Evolutionary conservation across 2,888 invertebrate species (phyloP), one percentile per base, ranked within the genome.

Genomic region (Lasius fuliginosus): DNA sequence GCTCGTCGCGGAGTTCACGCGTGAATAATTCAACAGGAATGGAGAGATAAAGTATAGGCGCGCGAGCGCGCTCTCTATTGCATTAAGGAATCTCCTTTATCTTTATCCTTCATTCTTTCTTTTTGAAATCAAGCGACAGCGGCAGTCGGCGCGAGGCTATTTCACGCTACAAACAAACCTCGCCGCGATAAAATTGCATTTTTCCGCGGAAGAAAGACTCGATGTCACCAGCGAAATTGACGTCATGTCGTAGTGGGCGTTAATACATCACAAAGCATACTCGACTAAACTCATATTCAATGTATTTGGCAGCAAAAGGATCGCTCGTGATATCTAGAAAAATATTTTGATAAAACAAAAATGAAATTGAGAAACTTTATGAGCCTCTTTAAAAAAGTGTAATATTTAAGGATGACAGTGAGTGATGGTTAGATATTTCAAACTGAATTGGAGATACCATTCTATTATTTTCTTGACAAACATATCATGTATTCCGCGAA

Each of bases 11-110:
- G 49, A 81, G 60, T 81, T 81, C 79, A 81, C 79, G 79, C 60
- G 79, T 81, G 79, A 81, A 81, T 81, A 81, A 81, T 81, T 81
- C 79, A 81, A 73, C 79, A 73, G 73, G 79, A 81, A 81, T 81
- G 79, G 73, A 62, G 49, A 81, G 79, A 81, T 81, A 81, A 73
- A 81, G 60, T 81, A 81, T 81, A 73, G 71, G 46, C 73, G 73
- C 79, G 79, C 79, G 71, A 46, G 36, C 27, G 60, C 60, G 73
- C 79, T 81, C 79, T 81, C 71, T 81, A 81, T 81, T 81, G 73
- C 79, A 81, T 81, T 73, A 81, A 73, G 60, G 33, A 73, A 81
- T 71, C 73, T 73, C 60, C 60, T 81, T 71, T 81, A 81, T 81
- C 79, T 81, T 81, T 81, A 81, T 81, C 73, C 71, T 81, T 36